These are phyloP conservation scores for Gymnothorax javanicus DNA, from an alignment of 2,797 vertebrate genomes.

Conservation along the genomic window DNA sequence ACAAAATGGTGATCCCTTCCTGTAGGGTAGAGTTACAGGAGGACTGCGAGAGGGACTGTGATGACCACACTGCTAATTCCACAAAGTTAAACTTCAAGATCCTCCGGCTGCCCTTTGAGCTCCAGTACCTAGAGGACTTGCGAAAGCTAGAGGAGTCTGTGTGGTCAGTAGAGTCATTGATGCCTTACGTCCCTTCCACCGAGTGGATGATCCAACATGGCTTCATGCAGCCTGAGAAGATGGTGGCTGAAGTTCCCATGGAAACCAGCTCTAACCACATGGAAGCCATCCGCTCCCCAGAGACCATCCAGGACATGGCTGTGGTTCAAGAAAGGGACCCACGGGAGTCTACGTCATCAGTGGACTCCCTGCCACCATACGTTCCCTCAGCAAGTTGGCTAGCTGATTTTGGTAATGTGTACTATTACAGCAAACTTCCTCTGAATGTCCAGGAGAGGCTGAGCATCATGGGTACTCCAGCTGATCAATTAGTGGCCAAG, in stretches of 20 bases:
- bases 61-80: not conserved
- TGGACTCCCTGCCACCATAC: slow-evolving; percentile 67
- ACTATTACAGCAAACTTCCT: slow-evolving; percentile 55
- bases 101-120: slow-evolving; percentile 63
- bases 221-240: slow-evolving; percentile 37
- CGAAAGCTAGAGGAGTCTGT: slow-evolving; percentile 64
- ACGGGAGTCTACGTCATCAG: slow-evolving; percentile 55
- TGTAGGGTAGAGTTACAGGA: not conserved
- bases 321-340: slow-evolving; percentile 38
- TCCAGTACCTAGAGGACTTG: slow-evolving; percentile 62
- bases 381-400: slow-evolving; percentile 69
- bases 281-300: not conserved
- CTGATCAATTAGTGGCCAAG: slow-evolving; percentile 36
- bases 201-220: slow-evolving; percentile 52
- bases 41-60: not conserved
- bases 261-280: slow-evolving; percentile 4
- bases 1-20: not conserved
- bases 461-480: slow-evolving; percentile 12
- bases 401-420: slow-evolving; percentile 61
- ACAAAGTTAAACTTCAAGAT: slow-evolving; percentile 55
- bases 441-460: slow-evolving; percentile 51
- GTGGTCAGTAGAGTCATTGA: slow-evolving; percentile 68
- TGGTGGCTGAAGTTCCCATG: slow-evolving; percentile 7
- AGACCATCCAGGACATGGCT: slow-evolving; percentile 21
- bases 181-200: slow-evolving; percentile 53